Evolutionary conservation across 1,140 invertebrate genomes (phyloP).

Genomic region (Cephus cinctus): DNA sequence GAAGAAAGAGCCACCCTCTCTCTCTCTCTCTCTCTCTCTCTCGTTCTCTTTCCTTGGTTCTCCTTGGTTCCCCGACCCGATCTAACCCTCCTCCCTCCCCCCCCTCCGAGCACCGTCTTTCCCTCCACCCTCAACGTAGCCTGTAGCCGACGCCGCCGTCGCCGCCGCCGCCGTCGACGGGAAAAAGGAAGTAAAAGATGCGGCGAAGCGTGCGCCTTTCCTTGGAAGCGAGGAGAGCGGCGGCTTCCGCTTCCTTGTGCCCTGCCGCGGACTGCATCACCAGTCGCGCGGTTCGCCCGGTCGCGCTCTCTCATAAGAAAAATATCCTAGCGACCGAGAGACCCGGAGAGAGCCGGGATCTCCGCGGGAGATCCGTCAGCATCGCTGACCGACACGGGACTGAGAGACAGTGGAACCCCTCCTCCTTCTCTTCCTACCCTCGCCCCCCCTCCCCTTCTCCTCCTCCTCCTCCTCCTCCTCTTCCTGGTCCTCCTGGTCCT

Average conservation of each 20-base stretch:
- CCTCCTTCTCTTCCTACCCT: too few species aligned
- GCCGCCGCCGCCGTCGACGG: conserved; percentile 9
- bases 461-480: too few species aligned
- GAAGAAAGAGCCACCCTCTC: neutral
- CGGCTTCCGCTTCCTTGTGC: conserved; percentile 58
- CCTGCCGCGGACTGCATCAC: conserved; percentile 53
- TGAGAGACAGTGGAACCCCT: too few species aligned
- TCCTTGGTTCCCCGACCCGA: conserved; percentile 3
- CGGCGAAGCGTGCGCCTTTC: conserved; percentile 54
- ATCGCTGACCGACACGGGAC: too few species aligned
- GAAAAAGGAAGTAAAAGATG: conserved; percentile 8
- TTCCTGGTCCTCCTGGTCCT: too few species aligned
- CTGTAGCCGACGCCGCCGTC: conserved; percentile 4
- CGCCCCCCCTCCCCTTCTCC: too few species aligned
- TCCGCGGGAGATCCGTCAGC: too few species aligned
- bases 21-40: neutral
- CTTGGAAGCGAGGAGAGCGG: conserved; percentile 38
- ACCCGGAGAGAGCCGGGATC: too few species aligned
- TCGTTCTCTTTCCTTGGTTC: neutral
- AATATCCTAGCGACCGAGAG: conserved; percentile 28
- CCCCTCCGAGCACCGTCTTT: conserved; percentile 6
- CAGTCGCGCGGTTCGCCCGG: conserved; percentile 53
- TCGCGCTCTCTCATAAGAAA: conserved; percentile 52
- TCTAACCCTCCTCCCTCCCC: conserved; percentile 7
- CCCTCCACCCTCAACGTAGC: conserved; percentile 10